A percentile compares a stretch with the other conserved stretches of the same genome.
Conservation (phyloP, 1,140 invertebrate species). For the Anastrepha ludens region DNA sequence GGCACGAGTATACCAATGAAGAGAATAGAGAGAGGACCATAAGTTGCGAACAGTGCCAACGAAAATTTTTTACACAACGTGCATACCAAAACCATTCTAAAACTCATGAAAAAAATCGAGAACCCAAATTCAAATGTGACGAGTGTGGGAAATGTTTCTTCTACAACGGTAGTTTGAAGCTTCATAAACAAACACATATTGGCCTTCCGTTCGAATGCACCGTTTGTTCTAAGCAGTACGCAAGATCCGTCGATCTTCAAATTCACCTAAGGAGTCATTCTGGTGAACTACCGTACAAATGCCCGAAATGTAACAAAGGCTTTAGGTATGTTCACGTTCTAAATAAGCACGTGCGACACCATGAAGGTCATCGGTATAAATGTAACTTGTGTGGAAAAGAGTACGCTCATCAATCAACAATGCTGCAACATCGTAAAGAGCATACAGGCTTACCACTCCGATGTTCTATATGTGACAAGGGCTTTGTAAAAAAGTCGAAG, state of each 20-base stretch:
- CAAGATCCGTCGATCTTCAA: constrained; percentile 47
- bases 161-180: constrained; percentile 9
- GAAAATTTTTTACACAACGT: constrained; percentile 31
- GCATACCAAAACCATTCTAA: not conserved
- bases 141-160: constrained; percentile 52
- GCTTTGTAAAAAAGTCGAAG: constrained; percentile 21
- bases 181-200: constrained; percentile 51
- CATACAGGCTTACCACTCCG: constrained; percentile 13
- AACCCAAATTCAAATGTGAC: constrained; percentile 47
- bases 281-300: constrained; percentile 28
- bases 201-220: constrained; percentile 30
- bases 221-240: constrained; percentile 47
- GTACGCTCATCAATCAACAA: constrained; percentile 11
- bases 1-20: constrained; percentile 35
- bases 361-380: constrained; percentile 18
- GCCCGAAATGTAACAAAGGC: not conserved
- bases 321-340: not conserved
- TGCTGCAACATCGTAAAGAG: constrained; percentile 9
- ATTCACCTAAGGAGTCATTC: constrained; percentile 43
- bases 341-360: constrained; percentile 2
- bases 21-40: constrained; percentile 22
- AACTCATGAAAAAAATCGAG: constrained; percentile 39
- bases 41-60: constrained; percentile 6
- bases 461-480: constrained; percentile 29
- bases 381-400: constrained; percentile 19